Evolutionary conservation across 2,113 vertebrate species (phyloP).

Genomic region (Martes martes): DNA sequence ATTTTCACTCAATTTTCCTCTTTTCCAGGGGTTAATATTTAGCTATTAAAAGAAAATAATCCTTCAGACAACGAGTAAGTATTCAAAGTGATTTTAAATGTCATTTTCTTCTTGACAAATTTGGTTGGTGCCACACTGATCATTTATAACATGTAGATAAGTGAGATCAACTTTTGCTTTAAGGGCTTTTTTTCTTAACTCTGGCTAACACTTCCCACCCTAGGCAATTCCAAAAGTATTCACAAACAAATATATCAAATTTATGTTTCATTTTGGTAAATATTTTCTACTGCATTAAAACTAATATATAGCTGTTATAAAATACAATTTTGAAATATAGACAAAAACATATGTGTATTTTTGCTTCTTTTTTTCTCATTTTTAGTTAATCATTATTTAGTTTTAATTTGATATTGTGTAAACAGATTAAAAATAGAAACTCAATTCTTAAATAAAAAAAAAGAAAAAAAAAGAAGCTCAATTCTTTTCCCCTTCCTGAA

Average conservation of each 20-base stretch:
- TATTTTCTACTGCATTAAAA: constrained; percentile 2
- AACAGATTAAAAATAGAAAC: background rate
- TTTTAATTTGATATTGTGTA: constrained; percentile 7
- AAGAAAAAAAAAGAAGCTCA: background rate
- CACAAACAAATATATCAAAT: background rate
- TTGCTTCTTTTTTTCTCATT: background rate
- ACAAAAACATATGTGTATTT: background rate
- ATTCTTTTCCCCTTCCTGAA: background rate
- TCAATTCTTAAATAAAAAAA: background rate
- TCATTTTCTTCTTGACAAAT: background rate
- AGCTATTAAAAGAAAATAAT: constrained; percentile 36
- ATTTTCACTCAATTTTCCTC: background rate
- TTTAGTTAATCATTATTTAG: background rate
- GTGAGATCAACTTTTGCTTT: background rate
- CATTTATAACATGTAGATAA: constrained; percentile 27
- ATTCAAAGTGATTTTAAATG: constrained; percentile 24
- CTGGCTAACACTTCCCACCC: background rate
- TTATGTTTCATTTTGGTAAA: background rate
- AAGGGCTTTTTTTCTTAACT: constrained; percentile 29
- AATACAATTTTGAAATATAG: background rate
- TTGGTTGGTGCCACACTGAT: background rate
- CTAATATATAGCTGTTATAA: background rate
- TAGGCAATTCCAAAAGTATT: constrained; percentile 13
- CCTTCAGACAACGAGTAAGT: constrained; percentile 19
- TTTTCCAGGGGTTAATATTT: constrained; percentile 39